phyloP scores from a whole-genome alignment of 1,140 invertebrate species.

The Centruroides sculpturatus region DNA sequence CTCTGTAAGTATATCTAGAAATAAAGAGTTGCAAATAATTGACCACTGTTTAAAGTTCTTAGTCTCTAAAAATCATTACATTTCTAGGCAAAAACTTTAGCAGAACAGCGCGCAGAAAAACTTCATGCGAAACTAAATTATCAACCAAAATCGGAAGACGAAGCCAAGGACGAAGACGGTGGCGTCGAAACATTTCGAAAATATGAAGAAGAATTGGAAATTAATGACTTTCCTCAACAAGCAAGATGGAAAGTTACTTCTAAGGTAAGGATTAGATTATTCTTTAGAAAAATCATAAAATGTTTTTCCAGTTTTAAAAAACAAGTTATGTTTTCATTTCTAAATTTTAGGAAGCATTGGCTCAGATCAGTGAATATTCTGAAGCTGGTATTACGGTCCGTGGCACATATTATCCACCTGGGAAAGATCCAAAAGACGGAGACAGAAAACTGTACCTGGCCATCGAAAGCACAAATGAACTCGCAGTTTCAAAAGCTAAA shows the following conservation, averaged over 20 bases:
- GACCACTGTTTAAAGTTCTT: not conserved
- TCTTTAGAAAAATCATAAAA: not conserved
- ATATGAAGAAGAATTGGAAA: conserved; percentile 98
- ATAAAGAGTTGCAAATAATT: too few species aligned
- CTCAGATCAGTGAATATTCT: conserved; percentile 96
- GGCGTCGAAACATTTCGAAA: conserved; percentile 43
- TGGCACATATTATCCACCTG: conserved; percentile 85
- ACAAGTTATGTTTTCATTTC: conserved; percentile 3
- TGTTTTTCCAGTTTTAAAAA: not conserved
- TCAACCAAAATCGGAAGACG: conserved; percentile 47
- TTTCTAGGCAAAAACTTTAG: conserved; percentile 62
- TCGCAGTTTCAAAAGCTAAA: conserved; percentile 94
- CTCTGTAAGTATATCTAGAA: conserved; percentile 38
- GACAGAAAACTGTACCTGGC: conserved; percentile 94
- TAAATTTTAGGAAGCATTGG: conserved; percentile 67
- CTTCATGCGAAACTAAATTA: conserved; percentile 96
- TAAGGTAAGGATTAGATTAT: conserved; percentile 42
- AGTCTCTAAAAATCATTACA: not conserved
- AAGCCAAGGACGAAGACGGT: conserved; percentile 22
- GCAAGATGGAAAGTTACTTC: conserved; percentile 96
- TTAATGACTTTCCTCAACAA: conserved; percentile 99
- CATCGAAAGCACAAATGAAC: conserved; percentile 95
- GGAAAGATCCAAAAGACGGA: conserved; percentile 67
- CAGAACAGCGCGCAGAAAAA: conserved; percentile 82
- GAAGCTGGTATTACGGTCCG: conserved; percentile 96